Percentiles rank a stretch among this genome's conserved stretches.
Conservation (phyloP, 1,140 invertebrate genomes). For the Glomeris maerens region DNA sequence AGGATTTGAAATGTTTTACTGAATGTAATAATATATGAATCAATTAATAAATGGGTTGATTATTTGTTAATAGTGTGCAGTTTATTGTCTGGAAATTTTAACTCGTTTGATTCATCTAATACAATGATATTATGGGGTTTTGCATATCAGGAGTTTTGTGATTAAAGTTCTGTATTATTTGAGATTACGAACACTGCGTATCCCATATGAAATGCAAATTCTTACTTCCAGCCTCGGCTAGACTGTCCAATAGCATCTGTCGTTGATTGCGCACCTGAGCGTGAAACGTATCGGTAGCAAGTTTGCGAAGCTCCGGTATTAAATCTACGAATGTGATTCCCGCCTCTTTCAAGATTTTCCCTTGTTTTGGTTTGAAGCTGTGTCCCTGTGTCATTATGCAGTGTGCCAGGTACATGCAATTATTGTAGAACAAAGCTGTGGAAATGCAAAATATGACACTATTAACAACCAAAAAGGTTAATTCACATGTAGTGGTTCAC, state of each 20-base stretch:
- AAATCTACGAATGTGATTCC: conserved; percentile 44
- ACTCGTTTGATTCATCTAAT: too few species aligned
- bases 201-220: too few species aligned
- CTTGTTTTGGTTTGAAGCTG: conserved; percentile 37
- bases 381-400: conserved; percentile 48
- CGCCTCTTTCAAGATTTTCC: conserved; percentile 28
- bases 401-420: conserved; percentile 75
- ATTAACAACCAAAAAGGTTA: neutral
- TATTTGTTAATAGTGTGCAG: neutral
- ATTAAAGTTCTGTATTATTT: neutral
- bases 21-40: too few species aligned
- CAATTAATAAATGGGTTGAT: neutral
- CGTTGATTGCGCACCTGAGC: conserved; percentile 56
- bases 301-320: conserved; percentile 44
- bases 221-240: conserved; percentile 23
- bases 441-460: conserved; percentile 16
- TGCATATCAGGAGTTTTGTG: neutral
- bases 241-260: conserved; percentile 52
- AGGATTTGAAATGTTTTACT: too few species aligned
- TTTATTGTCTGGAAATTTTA: neutral
- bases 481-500: neutral
- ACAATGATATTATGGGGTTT: too few species aligned
- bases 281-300: conserved; percentile 50
- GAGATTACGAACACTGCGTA: too few species aligned
- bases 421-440: conserved; percentile 80